Evolutionary conservation across 1,140 invertebrate species (phyloP).

Genomic region (Globodera ellingtonae): DNA sequence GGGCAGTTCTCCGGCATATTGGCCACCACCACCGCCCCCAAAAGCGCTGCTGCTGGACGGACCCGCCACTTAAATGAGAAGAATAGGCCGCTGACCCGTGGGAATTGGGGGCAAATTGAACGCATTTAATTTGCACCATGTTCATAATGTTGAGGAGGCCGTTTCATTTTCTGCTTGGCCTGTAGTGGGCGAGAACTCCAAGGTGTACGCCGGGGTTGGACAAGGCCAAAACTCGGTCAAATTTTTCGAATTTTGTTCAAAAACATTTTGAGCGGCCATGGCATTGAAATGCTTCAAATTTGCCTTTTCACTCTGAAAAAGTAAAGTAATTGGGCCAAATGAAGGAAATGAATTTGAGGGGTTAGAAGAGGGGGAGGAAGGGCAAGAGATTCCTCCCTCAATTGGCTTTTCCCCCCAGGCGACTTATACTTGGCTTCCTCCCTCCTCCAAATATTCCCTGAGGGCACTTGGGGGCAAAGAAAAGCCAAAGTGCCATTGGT

Average conservation of each 20-base stretch:
- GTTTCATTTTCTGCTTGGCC: background rate
- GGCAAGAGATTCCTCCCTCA: background rate
- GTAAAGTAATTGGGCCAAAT: background rate
- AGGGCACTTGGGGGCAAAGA: background rate
- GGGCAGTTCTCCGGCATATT: conserved; percentile 18
- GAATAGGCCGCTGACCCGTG: background rate
- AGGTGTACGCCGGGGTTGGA: background rate
- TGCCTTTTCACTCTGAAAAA: background rate
- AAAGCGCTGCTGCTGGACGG: conserved; percentile 22
- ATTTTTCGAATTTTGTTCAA: background rate
- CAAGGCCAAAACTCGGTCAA: background rate
- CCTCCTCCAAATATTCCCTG: background rate
- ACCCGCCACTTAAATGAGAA: conserved; percentile 14
- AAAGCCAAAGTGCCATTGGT: background rate
- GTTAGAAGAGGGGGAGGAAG: background rate
- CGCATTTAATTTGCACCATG: conserved; percentile 1
- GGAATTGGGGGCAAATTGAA: background rate
- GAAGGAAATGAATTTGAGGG: background rate
- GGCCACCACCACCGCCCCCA: background rate
- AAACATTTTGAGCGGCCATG: background rate
- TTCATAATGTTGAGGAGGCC: background rate
- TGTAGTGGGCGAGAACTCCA: background rate
- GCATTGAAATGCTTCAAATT: background rate
- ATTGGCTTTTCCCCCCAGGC: background rate
- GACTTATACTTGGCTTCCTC: background rate